A percentile compares a stretch with the other conserved stretches of the same genome.
Conservation (phyloP, 2,113 vertebrate species). For the Dicerorhinus sumatrensis region DNA sequence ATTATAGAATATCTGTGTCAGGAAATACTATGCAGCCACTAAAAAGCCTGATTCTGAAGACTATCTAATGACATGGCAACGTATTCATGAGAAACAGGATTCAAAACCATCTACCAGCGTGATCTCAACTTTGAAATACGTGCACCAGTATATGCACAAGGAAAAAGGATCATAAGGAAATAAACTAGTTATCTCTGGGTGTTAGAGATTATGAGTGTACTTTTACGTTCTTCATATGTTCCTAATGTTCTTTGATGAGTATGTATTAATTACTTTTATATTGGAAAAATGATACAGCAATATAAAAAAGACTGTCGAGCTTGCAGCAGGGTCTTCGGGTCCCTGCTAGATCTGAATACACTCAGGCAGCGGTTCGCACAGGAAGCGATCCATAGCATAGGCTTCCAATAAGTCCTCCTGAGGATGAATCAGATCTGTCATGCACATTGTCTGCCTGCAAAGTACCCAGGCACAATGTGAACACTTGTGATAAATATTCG, state of each 20-base stretch:
- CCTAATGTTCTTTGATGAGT: not conserved
- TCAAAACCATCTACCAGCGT: not conserved
- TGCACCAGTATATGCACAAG: not conserved
- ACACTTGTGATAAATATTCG: not conserved
- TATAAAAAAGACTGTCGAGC: not conserved
- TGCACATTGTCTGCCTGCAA: not conserved
- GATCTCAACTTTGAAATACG: not conserved
- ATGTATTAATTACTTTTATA: constrained; percentile 22
- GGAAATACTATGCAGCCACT: not conserved
- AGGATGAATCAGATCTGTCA: not conserved
- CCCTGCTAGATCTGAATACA: not conserved
- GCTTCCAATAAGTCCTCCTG: not conserved
- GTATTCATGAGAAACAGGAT: not conserved
- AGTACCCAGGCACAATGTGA: not conserved
- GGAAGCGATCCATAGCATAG: accelerated
- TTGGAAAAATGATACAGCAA: constrained; percentile 15
- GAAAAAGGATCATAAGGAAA: not conserved
- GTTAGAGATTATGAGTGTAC: not conserved
- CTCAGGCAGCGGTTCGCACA: not conserved
- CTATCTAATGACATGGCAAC: not conserved
- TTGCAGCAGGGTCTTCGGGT: not conserved
- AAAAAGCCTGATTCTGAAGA: not conserved
- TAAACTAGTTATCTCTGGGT: not conserved
- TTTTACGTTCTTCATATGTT: not conserved
- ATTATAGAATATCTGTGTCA: not conserved